Base-by-base conservation (phyloP, 2,113 vertebrate genomes). In the Phaethornis superciliosus region DNA sequence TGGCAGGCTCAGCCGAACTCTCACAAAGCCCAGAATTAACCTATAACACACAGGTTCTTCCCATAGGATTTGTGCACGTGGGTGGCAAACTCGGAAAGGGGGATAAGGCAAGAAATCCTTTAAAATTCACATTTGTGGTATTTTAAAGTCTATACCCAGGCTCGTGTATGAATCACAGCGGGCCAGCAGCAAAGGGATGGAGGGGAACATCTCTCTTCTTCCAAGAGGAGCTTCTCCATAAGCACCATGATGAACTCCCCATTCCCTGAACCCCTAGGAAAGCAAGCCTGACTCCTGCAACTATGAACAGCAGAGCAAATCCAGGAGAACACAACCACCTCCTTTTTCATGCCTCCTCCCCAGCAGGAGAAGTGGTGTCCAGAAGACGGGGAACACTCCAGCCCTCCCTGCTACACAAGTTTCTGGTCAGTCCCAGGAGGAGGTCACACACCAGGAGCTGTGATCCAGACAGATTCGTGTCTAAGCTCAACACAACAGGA, bases 351-450 rank as follows among this genome's bases (percentile, higher is more conserved):
- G 3, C 23, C 65, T 49, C 54, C 9, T 15, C 33, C 54, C 28
- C 49, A 10, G 44, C 5, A 23, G 47, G 44, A 77, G 59, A 7
- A 65, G 62, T 17, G 4, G 68, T 20, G 12, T 20, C 17, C 77
- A 8, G 65, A 4, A 12, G 69, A 15, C 14, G 1, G 0, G 37
- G 74, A 9, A 15, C n/a, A 0, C 0, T 3, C 2, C 72, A 16
- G 37, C 64, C 44, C 22, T 26, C 59, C 74, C 42, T 24, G 22
- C 26, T 1, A 5, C 15, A 10, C 14, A 2, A 2, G 0, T 16
- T 78, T 1, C 44, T 20, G 84, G 62, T 23, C 10, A 2, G 82
- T 33, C 37, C 0, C 7, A 58, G 89, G 62, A 87, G 54, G 70
- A 12, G 83, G 84, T 72, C 63, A 75, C 69, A 24, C 71, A 23